Evolutionary conservation across 1,140 invertebrate genomes (phyloP).

Genomic region (Bombus superbus): DNA sequence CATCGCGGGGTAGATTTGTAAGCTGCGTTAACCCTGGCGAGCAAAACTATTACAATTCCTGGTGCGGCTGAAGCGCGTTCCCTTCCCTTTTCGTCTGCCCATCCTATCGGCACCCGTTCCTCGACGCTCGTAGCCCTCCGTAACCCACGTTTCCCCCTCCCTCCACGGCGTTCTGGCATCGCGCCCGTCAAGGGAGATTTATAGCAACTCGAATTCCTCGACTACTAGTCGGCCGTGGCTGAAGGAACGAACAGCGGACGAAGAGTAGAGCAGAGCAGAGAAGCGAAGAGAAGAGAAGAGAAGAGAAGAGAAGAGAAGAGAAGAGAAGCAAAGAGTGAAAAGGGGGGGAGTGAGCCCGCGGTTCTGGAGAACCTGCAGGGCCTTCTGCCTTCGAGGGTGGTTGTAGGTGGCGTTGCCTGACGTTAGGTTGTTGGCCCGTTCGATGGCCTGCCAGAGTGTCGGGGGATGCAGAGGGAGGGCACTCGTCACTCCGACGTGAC

Average conservation of each 20-base stretch:
- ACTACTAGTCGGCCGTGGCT: constrained; percentile 82
- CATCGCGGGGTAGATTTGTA: constrained; percentile 30
- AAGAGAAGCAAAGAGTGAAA: constrained; percentile 55
- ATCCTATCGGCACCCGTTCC: constrained; percentile 63
- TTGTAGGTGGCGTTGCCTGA: constrained; percentile 60
- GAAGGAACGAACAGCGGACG: constrained; percentile 62
- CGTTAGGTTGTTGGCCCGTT: constrained; percentile 59
- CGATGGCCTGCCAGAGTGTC: constrained; percentile 40
- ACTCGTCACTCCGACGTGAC: constrained; percentile 79
- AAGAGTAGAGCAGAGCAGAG: constrained; percentile 7
- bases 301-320: constrained; percentile 43
- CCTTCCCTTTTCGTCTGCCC: constrained; percentile 70
- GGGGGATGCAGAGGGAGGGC: constrained; percentile 38
- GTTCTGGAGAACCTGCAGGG: constrained; percentile 63
- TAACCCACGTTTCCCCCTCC: constrained; percentile 56
- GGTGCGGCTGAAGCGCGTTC: constrained; percentile 66
- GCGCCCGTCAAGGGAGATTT: constrained; percentile 81
- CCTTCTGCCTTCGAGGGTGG: constrained; percentile 50
- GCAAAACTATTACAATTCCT: constrained; percentile 71
- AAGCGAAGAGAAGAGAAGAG: constrained; percentile 38
- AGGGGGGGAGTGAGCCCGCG: constrained; percentile 46
- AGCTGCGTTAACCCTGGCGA: constrained; percentile 58
- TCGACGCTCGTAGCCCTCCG: constrained; percentile 68
- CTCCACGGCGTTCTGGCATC: constrained; percentile 65
- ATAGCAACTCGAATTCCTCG: constrained; percentile 82